phyloP scores from a whole-genome alignment of 2,888 invertebrate species.

The Spodoptera picta region DNA sequence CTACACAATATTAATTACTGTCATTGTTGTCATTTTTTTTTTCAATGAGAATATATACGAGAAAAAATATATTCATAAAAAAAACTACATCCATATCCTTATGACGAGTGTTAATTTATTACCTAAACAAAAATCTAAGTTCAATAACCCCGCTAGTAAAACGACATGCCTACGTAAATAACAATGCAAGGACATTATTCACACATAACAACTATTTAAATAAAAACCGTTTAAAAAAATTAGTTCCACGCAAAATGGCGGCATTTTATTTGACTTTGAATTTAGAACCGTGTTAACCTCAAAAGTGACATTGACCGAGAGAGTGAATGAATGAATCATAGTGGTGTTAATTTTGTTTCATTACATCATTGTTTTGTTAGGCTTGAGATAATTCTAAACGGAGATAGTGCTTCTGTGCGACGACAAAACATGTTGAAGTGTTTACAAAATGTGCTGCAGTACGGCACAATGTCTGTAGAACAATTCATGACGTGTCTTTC shows the following conservation, averaged over 20 bases:
- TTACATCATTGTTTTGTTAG: conserved; percentile 37
- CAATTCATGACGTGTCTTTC: background rate
- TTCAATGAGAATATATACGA: too few relatives aligned
- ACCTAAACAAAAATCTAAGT: too few relatives aligned
- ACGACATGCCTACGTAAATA: too few relatives aligned
- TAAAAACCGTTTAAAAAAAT: too few relatives aligned
- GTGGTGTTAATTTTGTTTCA: conserved; percentile 39
- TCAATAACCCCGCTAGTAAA: too few relatives aligned
- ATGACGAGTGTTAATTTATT: too few relatives aligned
- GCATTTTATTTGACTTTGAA: conserved; percentile 27
- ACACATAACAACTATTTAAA: background rate
- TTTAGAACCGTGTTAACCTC: conserved; percentile 26
- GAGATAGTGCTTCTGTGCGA: conserved; percentile 19
- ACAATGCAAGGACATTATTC: background rate
- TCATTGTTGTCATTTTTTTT: too few relatives aligned
- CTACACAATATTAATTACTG: too few relatives aligned
- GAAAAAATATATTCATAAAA: too few relatives aligned
- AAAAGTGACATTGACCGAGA: conserved; percentile 42
- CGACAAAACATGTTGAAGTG: conserved; percentile 34
- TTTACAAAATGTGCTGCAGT: conserved; percentile 38
- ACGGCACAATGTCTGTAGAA: conserved; percentile 28
- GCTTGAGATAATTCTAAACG: conserved; percentile 27
- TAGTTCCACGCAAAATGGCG: too few relatives aligned
- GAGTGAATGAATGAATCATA: conserved; percentile 33
- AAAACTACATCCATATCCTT: too few relatives aligned